Evolutionary conservation across 2,113 vertebrate species (phyloP).

Genomic region (Piprites chloris): DNA sequence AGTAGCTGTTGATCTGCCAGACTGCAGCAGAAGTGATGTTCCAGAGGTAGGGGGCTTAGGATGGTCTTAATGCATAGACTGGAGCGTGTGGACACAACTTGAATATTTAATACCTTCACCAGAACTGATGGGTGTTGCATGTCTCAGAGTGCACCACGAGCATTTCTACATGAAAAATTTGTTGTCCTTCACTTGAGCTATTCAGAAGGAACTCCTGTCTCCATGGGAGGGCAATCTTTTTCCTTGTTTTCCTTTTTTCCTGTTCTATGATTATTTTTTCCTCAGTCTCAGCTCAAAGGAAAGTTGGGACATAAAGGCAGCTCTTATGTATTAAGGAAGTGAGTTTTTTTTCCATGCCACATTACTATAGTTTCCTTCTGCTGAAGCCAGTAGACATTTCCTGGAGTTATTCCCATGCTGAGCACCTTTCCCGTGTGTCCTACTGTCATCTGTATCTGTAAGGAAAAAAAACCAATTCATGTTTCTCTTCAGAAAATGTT

Average conservation of each 20-base stretch:
- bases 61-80: rapidly evolving
- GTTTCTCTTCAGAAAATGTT: not conserved
- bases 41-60: not conserved
- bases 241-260: not conserved
- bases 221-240: not conserved
- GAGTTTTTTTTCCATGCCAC: not conserved
- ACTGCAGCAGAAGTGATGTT: not conserved
- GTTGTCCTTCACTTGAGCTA: not conserved
- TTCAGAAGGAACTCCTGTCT: not conserved
- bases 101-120: rapidly evolving
- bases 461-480: not conserved
- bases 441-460: not conserved
- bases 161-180: not conserved
- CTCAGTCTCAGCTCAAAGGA: not conserved
- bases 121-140: rapidly evolving
- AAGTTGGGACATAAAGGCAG: not conserved
- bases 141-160: not conserved
- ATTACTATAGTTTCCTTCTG: not conserved
- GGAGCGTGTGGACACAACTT: too few species aligned
- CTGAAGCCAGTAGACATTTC: not conserved
- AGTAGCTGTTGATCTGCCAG: not conserved
- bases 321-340: not conserved
- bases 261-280: not conserved
- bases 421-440: not conserved
- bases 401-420: not conserved